phyloP scores from a whole-genome alignment of 1,140 invertebrate species.

The Globodera rostochiensis region DNA sequence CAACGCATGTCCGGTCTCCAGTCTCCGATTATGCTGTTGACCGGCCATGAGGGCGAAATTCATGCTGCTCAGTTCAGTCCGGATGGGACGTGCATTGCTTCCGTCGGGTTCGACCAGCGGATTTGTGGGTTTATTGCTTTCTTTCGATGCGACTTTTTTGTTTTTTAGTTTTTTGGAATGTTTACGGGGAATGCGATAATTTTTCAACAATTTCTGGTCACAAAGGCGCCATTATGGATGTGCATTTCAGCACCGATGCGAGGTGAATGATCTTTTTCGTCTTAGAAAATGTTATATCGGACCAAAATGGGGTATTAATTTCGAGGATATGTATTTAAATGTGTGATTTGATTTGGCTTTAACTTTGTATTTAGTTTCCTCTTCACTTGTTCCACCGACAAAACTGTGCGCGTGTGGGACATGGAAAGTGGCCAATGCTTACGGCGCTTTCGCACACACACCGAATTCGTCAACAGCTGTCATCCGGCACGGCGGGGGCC shows the following conservation, averaged over 20 bases:
- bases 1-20: conserved; percentile 62
- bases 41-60: conserved; percentile 95
- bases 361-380: conserved; percentile 71
- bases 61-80: conserved; percentile 91
- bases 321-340: too few relatives aligned
- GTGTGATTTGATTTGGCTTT: not conserved
- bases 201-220: conserved; percentile 86
- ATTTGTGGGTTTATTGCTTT: conserved; percentile 78
- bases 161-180: conserved; percentile 88
- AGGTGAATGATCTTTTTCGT: conserved; percentile 55
- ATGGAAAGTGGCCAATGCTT: conserved; percentile 81
- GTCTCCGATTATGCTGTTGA: conserved; percentile 92
- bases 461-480: conserved; percentile 70
- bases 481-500: conserved; percentile 81
- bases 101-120: conserved; percentile 91
- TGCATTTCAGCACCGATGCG: conserved; percentile 93
- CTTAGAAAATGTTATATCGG: too few relatives aligned
- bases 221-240: conserved; percentile 91
- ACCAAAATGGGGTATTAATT: too few relatives aligned
- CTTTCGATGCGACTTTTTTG: conserved; percentile 23
- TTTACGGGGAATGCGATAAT: conserved; percentile 97
- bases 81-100: conserved; percentile 88
- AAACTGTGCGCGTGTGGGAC: conserved; percentile 93
- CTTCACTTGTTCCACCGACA: conserved; percentile 91
- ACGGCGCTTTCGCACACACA: conserved; percentile 83